Percentiles rank a stretch among this genome's conserved stretches.
Evolutionary conservation across 2,888 invertebrate species (phyloP).

Genomic region (Andrena camellia): DNA sequence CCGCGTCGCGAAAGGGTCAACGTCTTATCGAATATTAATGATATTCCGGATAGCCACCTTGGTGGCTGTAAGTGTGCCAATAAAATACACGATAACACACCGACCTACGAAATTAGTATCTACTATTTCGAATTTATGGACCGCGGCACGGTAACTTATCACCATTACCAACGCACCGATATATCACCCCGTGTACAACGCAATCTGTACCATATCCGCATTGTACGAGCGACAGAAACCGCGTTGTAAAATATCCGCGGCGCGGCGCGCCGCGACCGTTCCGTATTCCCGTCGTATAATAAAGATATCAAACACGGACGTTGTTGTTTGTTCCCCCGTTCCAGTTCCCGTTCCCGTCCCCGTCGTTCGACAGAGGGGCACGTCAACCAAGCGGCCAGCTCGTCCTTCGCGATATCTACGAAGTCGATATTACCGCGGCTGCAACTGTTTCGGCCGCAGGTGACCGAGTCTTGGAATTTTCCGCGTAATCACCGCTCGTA

Average conservation of each 20-base stretch:
- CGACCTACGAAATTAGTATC: conserved; percentile 55
- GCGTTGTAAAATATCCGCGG: conserved; percentile 46
- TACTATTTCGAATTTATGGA: conserved; percentile 56
- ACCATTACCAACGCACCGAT: conserved; percentile 49
- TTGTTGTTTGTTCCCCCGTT: conserved; percentile 26
- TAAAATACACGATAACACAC: conserved; percentile 40
- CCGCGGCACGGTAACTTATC: conserved; percentile 52
- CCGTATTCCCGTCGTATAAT: conserved; percentile 46
- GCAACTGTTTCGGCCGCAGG: conserved; percentile 51
- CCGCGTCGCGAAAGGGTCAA: not conserved
- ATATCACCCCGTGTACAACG: conserved; percentile 39
- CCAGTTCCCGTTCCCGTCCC: conserved; percentile 18
- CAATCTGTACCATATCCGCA: conserved; percentile 48
- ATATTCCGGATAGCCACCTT: conserved; percentile 40
- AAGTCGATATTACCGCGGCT: conserved; percentile 24
- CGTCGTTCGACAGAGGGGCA: conserved; percentile 5
- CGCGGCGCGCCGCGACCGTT: conserved; percentile 15
- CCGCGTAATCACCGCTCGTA: conserved; percentile 75
- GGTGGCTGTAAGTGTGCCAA: conserved; percentile 29
- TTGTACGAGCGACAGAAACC: conserved; percentile 45
- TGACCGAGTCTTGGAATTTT: conserved; percentile 70
- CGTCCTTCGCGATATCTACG: conserved; percentile 55
- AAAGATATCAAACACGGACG: conserved; percentile 40
- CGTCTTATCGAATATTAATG: conserved; percentile 29
- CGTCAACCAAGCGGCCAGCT: not conserved